A percentile compares a stretch with the other conserved stretches of the same genome.
These are phyloP conservation scores for Porphyrio hochstetteri DNA, from an alignment of 2,113 vertebrate species.

Conservation along the genomic window DNA sequence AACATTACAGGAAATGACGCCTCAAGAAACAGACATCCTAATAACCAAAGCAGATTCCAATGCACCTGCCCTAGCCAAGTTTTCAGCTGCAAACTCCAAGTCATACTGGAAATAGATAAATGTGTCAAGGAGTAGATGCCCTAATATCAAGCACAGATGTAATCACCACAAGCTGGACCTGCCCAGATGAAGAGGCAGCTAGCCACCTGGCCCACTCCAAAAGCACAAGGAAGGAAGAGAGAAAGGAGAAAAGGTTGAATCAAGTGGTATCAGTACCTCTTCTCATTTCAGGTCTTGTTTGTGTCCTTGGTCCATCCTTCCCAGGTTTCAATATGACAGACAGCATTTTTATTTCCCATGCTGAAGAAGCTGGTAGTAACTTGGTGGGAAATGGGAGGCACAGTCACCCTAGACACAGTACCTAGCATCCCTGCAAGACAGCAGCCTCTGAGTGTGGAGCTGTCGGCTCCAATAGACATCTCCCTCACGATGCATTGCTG, in stretches of 20 bases:
- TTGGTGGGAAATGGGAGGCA: background rate
- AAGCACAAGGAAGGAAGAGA: background rate
- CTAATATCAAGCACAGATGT: background rate
- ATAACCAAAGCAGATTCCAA: background rate
- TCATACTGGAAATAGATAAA: background rate
- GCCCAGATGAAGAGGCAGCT: background rate
- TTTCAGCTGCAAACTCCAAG: background rate
- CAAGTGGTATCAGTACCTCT: background rate
- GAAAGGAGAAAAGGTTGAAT: background rate
- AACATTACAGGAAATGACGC: background rate
- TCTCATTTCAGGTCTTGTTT: background rate
- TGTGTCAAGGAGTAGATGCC: background rate
- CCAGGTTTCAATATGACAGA: background rate
- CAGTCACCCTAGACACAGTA: background rate
- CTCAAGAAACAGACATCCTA: background rate
- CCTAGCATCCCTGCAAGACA: background rate
- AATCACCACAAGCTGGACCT: background rate
- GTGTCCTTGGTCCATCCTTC: background rate
- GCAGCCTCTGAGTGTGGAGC: background rate
- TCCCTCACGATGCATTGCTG: background rate
- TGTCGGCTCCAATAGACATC: background rate
- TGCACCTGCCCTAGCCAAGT: background rate
- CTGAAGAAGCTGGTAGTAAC: background rate
- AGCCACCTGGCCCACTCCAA: background rate
- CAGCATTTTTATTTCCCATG: background rate